Percentiles rank a stretch among this genome's conserved stretches.
Evolutionary conservation across 2,113 vertebrate genomes (phyloP).

Genomic region (Podilymbus podiceps): DNA sequence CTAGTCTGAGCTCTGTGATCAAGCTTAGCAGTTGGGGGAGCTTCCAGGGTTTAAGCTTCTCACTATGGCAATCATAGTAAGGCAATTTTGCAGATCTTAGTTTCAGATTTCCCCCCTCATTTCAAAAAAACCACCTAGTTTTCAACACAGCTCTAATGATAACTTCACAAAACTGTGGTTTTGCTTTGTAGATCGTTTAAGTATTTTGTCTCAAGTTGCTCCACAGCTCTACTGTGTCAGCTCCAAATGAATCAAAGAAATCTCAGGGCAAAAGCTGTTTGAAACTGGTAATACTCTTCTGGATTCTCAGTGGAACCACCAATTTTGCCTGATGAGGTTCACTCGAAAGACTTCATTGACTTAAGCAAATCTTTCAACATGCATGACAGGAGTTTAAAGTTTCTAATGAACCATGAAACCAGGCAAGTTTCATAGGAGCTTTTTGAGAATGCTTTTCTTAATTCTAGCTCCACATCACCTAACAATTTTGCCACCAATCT

Average conservation of each 20-base stretch:
- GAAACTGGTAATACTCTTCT: conserved; percentile 4
- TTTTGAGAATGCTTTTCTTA: background rate
- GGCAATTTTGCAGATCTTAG: conserved; percentile 1
- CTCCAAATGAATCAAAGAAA: conserved; percentile 43
- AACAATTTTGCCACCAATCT: background rate
- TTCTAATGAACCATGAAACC: conserved; percentile 49
- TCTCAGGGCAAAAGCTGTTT: conserved; percentile 27
- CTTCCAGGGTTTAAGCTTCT: background rate
- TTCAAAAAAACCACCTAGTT: conserved; percentile 27
- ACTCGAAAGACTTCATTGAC: background rate
- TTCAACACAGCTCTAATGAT: conserved; percentile 56
- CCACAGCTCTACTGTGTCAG: conserved; percentile 19
- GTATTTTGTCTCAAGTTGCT: conserved; percentile 35
- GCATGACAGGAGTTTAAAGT: conserved; percentile 31
- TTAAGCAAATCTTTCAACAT: conserved; percentile 47
- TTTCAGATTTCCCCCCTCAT: background rate
- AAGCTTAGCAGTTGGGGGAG: background rate
- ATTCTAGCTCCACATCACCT: background rate
- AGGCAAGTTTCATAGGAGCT: conserved; percentile 11
- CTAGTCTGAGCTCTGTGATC: background rate
- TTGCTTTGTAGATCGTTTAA: conserved; percentile 47
- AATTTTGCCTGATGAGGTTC: conserved; percentile 44
- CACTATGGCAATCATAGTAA: background rate
- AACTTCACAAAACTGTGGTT: conserved; percentile 48
- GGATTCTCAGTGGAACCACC: conserved; percentile 36